phyloP scores from a whole-genome alignment of 2,888 invertebrate species.

The Ectobius pallidus region DNA sequence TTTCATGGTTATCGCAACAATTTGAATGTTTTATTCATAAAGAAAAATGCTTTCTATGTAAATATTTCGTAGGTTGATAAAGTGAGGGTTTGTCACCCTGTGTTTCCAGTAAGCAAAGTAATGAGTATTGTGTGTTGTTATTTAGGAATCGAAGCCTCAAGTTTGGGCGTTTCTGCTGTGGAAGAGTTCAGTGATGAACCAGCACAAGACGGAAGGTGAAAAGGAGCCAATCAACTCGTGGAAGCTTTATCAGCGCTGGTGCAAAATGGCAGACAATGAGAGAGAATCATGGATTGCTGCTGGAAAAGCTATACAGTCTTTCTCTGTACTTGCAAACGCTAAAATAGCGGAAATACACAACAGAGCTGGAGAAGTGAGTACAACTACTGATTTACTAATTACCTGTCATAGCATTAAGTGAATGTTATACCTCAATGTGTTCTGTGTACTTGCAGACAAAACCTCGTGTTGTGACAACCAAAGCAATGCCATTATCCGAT shows the following conservation, averaged over 20 bases:
- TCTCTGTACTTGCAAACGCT: constrained; percentile 69
- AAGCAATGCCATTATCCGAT: neutral
- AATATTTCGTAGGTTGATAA: too few relatives aligned
- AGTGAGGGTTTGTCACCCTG: too few relatives aligned
- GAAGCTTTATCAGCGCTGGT: constrained; percentile 85
- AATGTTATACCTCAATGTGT: too few relatives aligned
- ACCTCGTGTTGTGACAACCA: constrained; percentile 11
- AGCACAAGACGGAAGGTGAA: constrained; percentile 55
- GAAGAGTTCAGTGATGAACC: constrained; percentile 65
- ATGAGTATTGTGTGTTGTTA: too few relatives aligned
- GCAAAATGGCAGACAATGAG: constrained; percentile 74
- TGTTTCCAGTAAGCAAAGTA: too few relatives aligned
- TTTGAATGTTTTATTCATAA: too few relatives aligned
- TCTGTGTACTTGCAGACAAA: too few relatives aligned
- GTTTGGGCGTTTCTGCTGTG: constrained; percentile 85
- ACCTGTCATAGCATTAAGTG: too few relatives aligned
- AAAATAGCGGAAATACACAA: constrained; percentile 57
- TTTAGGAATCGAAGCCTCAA: constrained; percentile 77
- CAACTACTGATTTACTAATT: too few relatives aligned
- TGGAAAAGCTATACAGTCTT: constrained; percentile 74
- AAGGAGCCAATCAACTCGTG: constrained; percentile 63
- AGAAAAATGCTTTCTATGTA: too few relatives aligned
- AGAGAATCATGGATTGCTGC: constrained; percentile 82
- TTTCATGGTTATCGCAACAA: too few relatives aligned
- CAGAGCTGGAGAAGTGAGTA: neutral